Base-by-base conservation (phyloP, 2,797 vertebrate genomes). In the Falco rusticolus region DNA sequence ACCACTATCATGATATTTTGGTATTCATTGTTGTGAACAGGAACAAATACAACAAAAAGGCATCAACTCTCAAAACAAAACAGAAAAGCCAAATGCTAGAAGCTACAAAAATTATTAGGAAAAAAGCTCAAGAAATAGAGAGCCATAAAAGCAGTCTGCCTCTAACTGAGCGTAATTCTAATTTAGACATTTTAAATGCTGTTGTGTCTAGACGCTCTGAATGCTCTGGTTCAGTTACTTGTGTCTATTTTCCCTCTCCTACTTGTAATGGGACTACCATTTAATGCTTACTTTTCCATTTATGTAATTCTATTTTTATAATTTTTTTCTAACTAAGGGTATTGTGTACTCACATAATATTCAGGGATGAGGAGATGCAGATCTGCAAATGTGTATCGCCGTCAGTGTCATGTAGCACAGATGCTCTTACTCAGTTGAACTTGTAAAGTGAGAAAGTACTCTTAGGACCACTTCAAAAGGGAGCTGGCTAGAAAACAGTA, bases 151-250 rank as follows among this genome's bases (percentile, higher is more conserved):
- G 17, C 4, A 10, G 34, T 82, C 66, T 95, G 72, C 21, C 48
- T 89, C 59, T 90, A 70, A 82, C 34, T n/a, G 54, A 91, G 47
- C n/a, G 34, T 86, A 94, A 90, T 72, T 84, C 56, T 76, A 37
- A 81, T 84, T 82, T 84, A 81, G 59, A 59, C 39, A 39, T 90
- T 93, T 93, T 51, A 90, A 93, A 90, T 76, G 51, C n/a, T 79
- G 11, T 48, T 16, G 3, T 66, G 83, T 94, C 93, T 95, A 94
- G 93, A 94, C 84, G 1, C 19, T 66, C 26, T 87, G 80, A 92
- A 85, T 78, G 57, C 37, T 64, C 61, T 90, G 64, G 28, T 89
- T 79, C 85, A 56, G 43, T 75, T 93, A 84, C 74, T 84, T 41
- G 11, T 43, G 20, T 64, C 39, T 81, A 24, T 91, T 91, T 91